Base-by-base conservation (phyloP, 2,113 vertebrate genomes). In the Cheilinus undulatus region DNA sequence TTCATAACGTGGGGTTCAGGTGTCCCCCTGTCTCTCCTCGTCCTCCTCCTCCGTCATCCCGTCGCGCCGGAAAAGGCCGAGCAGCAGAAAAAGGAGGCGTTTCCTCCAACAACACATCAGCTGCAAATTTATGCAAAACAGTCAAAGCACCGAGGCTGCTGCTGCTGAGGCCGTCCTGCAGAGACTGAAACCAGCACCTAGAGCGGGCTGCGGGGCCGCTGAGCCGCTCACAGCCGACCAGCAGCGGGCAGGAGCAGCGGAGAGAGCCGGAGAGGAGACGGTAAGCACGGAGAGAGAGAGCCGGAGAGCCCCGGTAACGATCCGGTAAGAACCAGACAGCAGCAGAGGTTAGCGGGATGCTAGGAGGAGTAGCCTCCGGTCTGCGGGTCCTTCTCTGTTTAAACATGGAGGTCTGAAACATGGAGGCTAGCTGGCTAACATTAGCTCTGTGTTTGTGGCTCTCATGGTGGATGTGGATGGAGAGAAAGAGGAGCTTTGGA, bases 1-100 rank as follows among this genome's bases (percentile, higher is more conserved):
- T 34, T 34, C 4, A 32, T n/a, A n/a, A 19, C n/a, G 6, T 19
- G 19, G 42, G 17, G 17, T 20, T 6, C 7, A 43, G n/a, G 42
- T n/a, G 42, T n/a, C 42, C 42, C 57, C 40, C 32, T 2, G 8
- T 11, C 63, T 23, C 50, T 4, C 32, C 8, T 23, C 48, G 32
- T 54, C 28, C 48, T 22, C 34, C 51, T 34, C 7, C 38, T 69
- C 45, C 90, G 90, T 90, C 90, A 89, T 89, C 59, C 45, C 73
- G 57, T 74, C 23, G 90, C 90, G 89, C 86, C 90, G 88, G 90
- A 89, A 90, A 63, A 69, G 82, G 78, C 71, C n/a, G 71, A 22
- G 40, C 78, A 23, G 50, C 2, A 9, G 43, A 14, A 49, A 50
- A 79, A 86, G 87, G 87, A 78, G 90, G 88, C 86, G 88, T 89